Evolutionary conservation across 2,888 invertebrate species (phyloP).

Genomic region (Stenichneumon culpator): DNA sequence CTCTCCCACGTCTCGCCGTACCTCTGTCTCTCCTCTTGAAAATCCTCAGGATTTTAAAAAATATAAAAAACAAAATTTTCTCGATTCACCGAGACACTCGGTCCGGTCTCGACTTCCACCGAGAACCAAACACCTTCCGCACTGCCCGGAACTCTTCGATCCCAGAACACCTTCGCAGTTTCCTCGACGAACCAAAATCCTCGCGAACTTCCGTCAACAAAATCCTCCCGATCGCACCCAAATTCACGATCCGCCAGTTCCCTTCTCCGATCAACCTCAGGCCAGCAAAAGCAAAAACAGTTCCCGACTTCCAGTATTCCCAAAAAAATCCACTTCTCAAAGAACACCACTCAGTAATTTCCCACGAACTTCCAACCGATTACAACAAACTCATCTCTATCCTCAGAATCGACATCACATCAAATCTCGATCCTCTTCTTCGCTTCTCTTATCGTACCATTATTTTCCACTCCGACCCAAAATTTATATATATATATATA

Average conservation of each 20-base stretch:
- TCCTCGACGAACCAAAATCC: background rate
- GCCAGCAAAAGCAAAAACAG: too few relatives aligned
- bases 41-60: background rate
- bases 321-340: too few relatives aligned
- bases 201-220: background rate
- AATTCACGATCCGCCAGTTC: background rate
- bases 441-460: too few relatives aligned
- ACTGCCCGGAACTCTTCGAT: background rate
- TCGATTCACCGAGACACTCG: background rate
- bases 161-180: background rate
- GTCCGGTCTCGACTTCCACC: background rate
- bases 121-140: background rate
- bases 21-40: too few relatives aligned
- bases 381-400: too few relatives aligned
- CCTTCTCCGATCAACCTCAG: too few relatives aligned
- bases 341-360: too few relatives aligned
- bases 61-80: background rate
- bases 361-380: too few relatives aligned
- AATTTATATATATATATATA: background rate
- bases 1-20: conserved; percentile 7
- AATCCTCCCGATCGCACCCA: conserved; percentile 36
- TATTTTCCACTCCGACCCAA: background rate
- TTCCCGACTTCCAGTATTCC: too few relatives aligned
- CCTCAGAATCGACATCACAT: too few relatives aligned
- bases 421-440: too few relatives aligned